These are phyloP conservation scores for Sycophila sp. DNA, from an alignment of 1,140 invertebrate genomes.

Conservation along the genomic window DNA sequence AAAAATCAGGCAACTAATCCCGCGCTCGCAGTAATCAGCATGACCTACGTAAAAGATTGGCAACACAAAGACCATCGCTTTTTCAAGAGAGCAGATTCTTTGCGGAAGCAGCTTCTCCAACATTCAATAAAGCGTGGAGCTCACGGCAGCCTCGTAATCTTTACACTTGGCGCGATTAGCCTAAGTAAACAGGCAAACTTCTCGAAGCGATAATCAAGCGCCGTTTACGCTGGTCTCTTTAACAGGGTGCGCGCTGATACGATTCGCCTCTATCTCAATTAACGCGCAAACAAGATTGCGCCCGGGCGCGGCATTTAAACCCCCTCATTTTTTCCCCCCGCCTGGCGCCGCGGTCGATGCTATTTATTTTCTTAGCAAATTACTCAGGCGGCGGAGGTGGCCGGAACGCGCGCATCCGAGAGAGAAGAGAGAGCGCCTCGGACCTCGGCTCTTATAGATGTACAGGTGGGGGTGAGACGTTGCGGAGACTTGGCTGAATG, in stretches of 20 bases:
- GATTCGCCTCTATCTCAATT: constrained; percentile 45
- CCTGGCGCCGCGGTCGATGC: constrained; percentile 47
- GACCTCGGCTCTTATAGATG: too few species aligned
- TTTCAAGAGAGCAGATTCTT: too few species aligned
- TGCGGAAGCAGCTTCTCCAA: too few species aligned
- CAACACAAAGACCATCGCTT: too few species aligned
- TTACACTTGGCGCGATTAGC: too few species aligned
- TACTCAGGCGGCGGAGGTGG: constrained; percentile 49
- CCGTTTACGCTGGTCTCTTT: constrained; percentile 3
- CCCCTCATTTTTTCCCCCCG: constrained; percentile 46
- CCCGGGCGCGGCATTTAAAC: constrained; percentile 53
- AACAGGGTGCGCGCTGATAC: not conserved
- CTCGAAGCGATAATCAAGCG: too few species aligned
- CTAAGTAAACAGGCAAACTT: too few species aligned
- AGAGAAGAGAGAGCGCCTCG: constrained; percentile 18
- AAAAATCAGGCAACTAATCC: too few species aligned
- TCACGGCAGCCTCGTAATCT: too few species aligned
- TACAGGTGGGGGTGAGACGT: constrained; percentile 19
- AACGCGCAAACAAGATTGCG: constrained; percentile 50
- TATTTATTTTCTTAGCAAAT: constrained; percentile 65
- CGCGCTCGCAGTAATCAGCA: too few species aligned
- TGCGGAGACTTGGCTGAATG: constrained; percentile 22
- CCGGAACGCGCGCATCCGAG: constrained; percentile 11
- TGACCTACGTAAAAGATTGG: too few species aligned
- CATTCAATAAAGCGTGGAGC: too few species aligned